phyloP scores from a whole-genome alignment of 2,888 invertebrate genomes.

The Dasypolia templi region DNA sequence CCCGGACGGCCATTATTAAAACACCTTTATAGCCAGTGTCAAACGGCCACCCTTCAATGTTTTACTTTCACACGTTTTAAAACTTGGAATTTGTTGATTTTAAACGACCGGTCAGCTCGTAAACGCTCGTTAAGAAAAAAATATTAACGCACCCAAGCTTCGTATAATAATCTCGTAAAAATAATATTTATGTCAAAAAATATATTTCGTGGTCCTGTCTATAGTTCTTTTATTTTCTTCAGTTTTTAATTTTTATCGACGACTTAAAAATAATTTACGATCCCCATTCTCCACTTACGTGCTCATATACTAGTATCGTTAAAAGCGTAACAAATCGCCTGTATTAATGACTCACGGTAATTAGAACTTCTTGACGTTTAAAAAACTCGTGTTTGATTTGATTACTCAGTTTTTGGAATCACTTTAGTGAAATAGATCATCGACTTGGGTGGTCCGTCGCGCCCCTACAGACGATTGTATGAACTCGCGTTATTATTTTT shows the following conservation, averaged over 20 bases:
- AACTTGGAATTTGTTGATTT: constrained; percentile 83
- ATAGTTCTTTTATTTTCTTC: constrained; percentile 60
- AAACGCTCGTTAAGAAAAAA: constrained; percentile 78
- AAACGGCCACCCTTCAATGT: constrained; percentile 78
- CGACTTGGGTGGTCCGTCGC: constrained; percentile 80
- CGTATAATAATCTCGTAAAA: constrained; percentile 88
- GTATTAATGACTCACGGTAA: constrained; percentile 68
- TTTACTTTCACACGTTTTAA: constrained; percentile 89
- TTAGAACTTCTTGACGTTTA: constrained; percentile 75
- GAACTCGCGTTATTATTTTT: constrained; percentile 78
- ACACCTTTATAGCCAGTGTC: constrained; percentile 78
- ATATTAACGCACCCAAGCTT: constrained; percentile 72
- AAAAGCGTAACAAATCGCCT: constrained; percentile 69
- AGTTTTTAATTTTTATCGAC: constrained; percentile 69
- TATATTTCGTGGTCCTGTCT: constrained; percentile 59
- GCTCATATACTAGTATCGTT: constrained; percentile 52
- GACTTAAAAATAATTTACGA: constrained; percentile 65
- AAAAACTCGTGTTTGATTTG: constrained; percentile 73
- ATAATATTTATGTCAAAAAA: constrained; percentile 79
- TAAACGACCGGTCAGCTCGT: constrained; percentile 83
- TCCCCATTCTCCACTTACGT: constrained; percentile 58
- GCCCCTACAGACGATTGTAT: constrained; percentile 77
- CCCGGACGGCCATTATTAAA: constrained; percentile 80
- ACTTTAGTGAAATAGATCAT: constrained; percentile 75
- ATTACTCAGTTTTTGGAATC: constrained; percentile 69